Percentiles rank a stretch among this genome's conserved stretches.
phyloP scores from a whole-genome alignment of 2,888 invertebrate species.

The Halictus ligatus region DNA sequence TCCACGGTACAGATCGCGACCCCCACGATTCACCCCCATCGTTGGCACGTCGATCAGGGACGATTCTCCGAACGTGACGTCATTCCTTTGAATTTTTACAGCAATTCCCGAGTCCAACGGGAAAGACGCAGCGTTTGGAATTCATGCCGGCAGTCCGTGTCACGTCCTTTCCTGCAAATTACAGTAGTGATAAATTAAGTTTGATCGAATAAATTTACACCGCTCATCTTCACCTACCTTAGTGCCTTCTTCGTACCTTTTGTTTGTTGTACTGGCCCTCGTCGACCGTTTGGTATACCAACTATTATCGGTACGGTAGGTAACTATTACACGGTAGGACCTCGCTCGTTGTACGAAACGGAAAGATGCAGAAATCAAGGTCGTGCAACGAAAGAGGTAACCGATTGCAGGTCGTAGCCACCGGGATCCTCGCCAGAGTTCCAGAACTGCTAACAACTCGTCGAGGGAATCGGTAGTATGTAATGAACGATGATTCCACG shows the following conservation, averaged over 20 bases:
- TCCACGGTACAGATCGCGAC: background rate
- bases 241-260: background rate
- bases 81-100: background rate
- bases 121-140: slow-evolving; percentile 16
- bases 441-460: background rate
- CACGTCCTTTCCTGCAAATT: slow-evolving; percentile 33
- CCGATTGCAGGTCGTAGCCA: too few species aligned
- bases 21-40: background rate
- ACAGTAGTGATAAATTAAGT: background rate
- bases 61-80: background rate
- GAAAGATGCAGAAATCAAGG: too few species aligned
- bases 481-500: background rate
- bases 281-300: background rate
- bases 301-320: background rate
- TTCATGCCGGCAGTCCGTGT: slow-evolving; percentile 25
- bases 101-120: background rate
- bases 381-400: too few species aligned
- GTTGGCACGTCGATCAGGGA: too few species aligned
- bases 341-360: too few species aligned
- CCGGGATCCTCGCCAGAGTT: too few species aligned
- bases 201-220: background rate
- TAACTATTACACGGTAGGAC: background rate
- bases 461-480: background rate
- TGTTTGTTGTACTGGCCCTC: background rate
- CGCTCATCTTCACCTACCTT: background rate